Evolutionary conservation across 2,113 vertebrate species (phyloP).

Genomic region (Shinisaurus crocodilurus): DNA sequence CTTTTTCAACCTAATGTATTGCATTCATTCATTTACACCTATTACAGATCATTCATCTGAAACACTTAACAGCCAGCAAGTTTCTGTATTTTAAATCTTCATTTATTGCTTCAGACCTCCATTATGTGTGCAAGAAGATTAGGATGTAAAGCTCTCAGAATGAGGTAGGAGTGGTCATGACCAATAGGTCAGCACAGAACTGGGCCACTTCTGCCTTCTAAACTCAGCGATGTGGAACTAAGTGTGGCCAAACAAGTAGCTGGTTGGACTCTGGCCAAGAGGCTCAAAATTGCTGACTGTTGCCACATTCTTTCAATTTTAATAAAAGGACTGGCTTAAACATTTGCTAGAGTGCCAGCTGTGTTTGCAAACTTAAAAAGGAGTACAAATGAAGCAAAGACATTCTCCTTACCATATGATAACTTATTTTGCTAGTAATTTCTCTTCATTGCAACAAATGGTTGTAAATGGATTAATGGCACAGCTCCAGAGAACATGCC

Average conservation of each 20-base stretch:
- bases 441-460: slow-evolving; percentile 62
- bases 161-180: slow-evolving; percentile 74
- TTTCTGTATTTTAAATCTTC: slow-evolving; percentile 42
- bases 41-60: not conserved
- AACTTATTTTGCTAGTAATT: slow-evolving; percentile 65
- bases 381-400: slow-evolving; percentile 42
- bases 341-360: slow-evolving; percentile 35
- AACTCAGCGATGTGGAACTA: slow-evolving; percentile 79
- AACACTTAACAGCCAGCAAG: slow-evolving; percentile 5
- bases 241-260: slow-evolving; percentile 74
- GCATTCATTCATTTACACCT: slow-evolving; percentile 28
- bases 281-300: slow-evolving; percentile 65
- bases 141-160: slow-evolving; percentile 68
- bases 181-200: slow-evolving; percentile 73
- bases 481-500: slow-evolving; percentile 65
- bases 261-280: slow-evolving; percentile 80
- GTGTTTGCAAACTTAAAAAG: slow-evolving; percentile 56
- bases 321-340: slow-evolving; percentile 45
- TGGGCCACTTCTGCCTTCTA: slow-evolving; percentile 69
- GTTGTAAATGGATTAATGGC: slow-evolving; percentile 72
- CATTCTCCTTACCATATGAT: slow-evolving; percentile 53
- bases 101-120: slow-evolving; percentile 45
- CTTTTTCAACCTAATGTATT: not conserved
- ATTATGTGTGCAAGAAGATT: slow-evolving; percentile 40
- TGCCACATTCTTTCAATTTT: slow-evolving; percentile 50